Base-by-base conservation (phyloP, 2,113 vertebrate species). In the Furnarius figulus region DNA sequence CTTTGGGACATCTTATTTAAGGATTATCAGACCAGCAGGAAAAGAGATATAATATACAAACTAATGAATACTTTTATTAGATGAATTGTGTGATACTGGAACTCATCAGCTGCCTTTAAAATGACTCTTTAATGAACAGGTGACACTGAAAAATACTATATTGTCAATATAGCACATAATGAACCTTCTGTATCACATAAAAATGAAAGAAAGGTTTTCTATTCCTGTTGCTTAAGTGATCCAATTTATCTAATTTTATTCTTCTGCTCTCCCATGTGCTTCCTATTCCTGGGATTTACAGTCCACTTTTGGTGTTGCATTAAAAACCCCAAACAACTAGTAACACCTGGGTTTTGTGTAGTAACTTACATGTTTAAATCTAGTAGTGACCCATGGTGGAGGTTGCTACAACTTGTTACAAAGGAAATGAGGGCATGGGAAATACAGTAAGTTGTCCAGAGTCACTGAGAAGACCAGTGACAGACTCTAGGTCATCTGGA, bases 111-210 rank as follows among this genome's bases (percentile, higher is more conserved):
- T 90, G 88, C 70, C 73, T 96, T 95, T 96, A 96, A 95, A 96
- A 90, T 95, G 92, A 73, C 95, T 97, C 87, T 97, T 97, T 96
- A 96, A 97, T 95, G 93, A 97, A 95, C 75, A 96, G 79, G 79
- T 96, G 93, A 93, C 92, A 92, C 94, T 79, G 90, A 95, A 95
- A 96, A 95, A 96, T 97, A 96, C 81, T 92, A 73, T 81, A 55
- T 92, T 97, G 88, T 89, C 86, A 9, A 94, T 96, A 94, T 9
- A 81, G 95, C 93, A 96, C 85, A 92, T 94, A 94, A 95, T 90
- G 92, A 96, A 96, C 90, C 76, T 94, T 75, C 88, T 84, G 95
- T 96, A 96, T 90, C 83, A 82, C 79, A 95, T 96, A 95, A 96
- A 97, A 94, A 96, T 96, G 93, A 96, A 94, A 94, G 83, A 97